Base-by-base conservation (phyloP, 2,797 vertebrate species). In the Sylvilagus floridanus region DNA sequence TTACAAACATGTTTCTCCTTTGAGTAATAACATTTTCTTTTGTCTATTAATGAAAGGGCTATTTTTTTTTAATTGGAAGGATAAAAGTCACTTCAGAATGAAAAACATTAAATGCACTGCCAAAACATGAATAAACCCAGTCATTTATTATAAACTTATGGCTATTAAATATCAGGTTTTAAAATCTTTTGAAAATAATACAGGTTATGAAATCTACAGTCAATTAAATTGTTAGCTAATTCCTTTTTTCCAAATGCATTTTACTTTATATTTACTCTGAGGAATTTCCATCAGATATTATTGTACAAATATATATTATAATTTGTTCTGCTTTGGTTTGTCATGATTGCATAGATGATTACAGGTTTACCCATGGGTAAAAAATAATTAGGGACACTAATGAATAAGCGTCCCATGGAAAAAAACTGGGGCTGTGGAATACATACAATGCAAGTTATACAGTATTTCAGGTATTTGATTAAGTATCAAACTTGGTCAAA, bases 341-440 rank as follows among this genome's bases (percentile, higher is more conserved):
- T 90, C 83, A 92, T 82, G 76, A 96, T 65, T 94, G 73, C 30
- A 92, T 68, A 85, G 89, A 92, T 90, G 75, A 96, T 95, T 85
- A 97, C 93, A 93, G 72, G 52, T 88, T 96, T 69, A 89, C 57
- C 35, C 66, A 76, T 3, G n/a, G 52, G 75, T 73, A 94, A 96
- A 95, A 97, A 76, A 84, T 96, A 93, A 94, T 96, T 86, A 92
- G 63, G 97, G 90, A 95, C 28, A 95, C 81, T 95, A 95, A 95
- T 7, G 21, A 76, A 91, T 90, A 82, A 93, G 19, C 10, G 71
- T 91, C 95, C 86, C 54, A 90, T 90, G n/a, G 21, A 82, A 77
- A 73, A 32, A 66, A 35, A 13, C 3, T 14, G 22, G 8, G n/a
- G 22, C 14, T 84, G 37, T 37, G 32, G 50, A 83, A 89, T 42